A percentile compares a stretch with the other conserved stretches of the same genome.
Evolutionary conservation across 2,113 vertebrate genomes (phyloP).

Genomic region (Campylomormyrus tamandua): DNA sequence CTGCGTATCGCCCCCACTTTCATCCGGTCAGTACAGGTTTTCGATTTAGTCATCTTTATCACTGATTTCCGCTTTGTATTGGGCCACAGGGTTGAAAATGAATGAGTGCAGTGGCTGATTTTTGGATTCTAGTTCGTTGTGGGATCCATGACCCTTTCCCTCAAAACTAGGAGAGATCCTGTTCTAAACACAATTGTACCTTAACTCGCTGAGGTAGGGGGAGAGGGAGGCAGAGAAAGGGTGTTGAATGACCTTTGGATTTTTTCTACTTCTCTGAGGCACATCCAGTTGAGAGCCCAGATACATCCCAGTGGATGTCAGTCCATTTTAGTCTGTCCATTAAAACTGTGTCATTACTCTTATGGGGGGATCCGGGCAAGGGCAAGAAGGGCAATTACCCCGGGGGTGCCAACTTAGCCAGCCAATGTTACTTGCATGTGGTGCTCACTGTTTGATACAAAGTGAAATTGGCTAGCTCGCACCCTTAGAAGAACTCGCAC

Average conservation of each 20-base stretch:
- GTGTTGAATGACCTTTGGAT: not conserved
- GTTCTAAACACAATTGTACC: not conserved
- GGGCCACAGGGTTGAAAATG: not conserved
- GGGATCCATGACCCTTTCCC: not conserved
- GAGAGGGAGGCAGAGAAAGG: not conserved
- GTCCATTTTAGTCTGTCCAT: not conserved
- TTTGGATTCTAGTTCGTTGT: not conserved
- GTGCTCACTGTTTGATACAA: not conserved
- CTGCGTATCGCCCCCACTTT: conserved; percentile 87
- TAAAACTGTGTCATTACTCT: not conserved
- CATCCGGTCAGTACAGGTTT: conserved; percentile 64
- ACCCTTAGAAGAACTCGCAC: not conserved
- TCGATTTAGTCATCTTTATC: not conserved
- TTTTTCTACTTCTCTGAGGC: not conserved
- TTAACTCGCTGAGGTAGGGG: not conserved
- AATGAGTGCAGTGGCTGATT: not conserved
- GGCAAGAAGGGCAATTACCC: not conserved
- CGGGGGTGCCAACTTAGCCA: not conserved
- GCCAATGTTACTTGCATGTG: not conserved
- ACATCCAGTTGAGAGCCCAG: not conserved
- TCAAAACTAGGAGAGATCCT: not conserved
- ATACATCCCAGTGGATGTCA: not conserved
- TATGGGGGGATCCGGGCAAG: not conserved
- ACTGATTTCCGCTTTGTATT: not conserved
- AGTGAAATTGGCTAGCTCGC: not conserved